Evolutionary conservation across 2,113 vertebrate genomes (phyloP), one percentile per base, ranked within the genome.

Genomic region (Corythornis madagascariensis): DNA sequence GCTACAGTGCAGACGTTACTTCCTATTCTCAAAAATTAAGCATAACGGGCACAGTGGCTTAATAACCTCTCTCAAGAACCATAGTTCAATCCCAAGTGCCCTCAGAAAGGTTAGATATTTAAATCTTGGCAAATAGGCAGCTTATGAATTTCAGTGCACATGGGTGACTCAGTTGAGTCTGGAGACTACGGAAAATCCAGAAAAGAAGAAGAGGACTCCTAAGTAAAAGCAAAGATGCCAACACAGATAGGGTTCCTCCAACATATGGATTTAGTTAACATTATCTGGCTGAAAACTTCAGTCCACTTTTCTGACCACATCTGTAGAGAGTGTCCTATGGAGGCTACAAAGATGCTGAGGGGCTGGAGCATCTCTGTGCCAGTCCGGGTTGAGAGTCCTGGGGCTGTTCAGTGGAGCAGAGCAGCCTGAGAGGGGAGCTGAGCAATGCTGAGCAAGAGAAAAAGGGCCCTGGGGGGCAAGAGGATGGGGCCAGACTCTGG

Each of bases 91-190:
- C 89, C 93, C 94, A 65, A 90, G 82, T 94, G 83, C 91, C 86
- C 85, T 53, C 94, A 96, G 96, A 96, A 97, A 97, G 93, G 50
- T 94, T 91, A 96, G 90, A 53, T 53, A 93, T 82, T 91, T 96
- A 97, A 97, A 97, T 97, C 83, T 82, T 94, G 93, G 80, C 89
- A 85, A 52, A 65, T 17, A 89, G 92, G 70, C 90, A 82, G 77
- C 64, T 81, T 92, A 55, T 91, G 67, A 93, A 88, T 64, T 57
- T 87, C 87, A 92, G 69, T 25, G 82, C 90, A 84, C 53, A n/a
- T n/a, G 88, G 86, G 57, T 87, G 79, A 73, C 74, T 48, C 26
- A 48, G 47, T 75, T 87, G 48, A 82, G 82, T 5, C 52, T 35
- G 18, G 61, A 90, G 71, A 86, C 40, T 15, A n/a, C 0, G 7